Percentiles rank a stretch among this genome's conserved stretches.
These are phyloP conservation scores for Anser brachyrhynchus DNA, from an alignment of 2,113 vertebrate genomes.

Conservation along the genomic window DNA sequence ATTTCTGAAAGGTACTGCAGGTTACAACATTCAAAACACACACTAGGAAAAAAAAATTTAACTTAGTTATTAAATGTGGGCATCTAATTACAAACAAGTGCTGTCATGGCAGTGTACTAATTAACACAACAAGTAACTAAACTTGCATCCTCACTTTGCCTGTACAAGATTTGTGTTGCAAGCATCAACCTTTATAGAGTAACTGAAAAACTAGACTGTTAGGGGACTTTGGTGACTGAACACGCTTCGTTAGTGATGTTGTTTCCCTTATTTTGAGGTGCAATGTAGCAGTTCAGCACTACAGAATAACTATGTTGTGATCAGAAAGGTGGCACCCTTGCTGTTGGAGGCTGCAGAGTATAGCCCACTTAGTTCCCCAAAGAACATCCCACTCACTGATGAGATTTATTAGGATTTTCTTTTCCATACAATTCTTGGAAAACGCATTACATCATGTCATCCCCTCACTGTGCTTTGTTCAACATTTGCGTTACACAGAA, in stretches of 20 bases:
- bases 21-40: neutral
- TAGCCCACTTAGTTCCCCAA: neutral
- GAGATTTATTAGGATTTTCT: neutral
- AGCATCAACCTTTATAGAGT: neutral
- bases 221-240: neutral
- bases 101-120: neutral
- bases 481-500: neutral
- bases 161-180: neutral
- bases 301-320: neutral
- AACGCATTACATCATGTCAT: neutral
- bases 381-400: neutral
- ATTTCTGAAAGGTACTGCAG: neutral
- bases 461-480: conserved; percentile 47
- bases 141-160: neutral
- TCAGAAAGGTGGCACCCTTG: neutral
- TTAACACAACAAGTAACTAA: neutral
- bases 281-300: neutral
- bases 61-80: neutral
- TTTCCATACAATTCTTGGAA: neutral
- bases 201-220: neutral
- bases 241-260: neutral
- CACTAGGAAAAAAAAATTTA: neutral
- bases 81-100: neutral
- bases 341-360: neutral
- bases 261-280: neutral